Conservation (phyloP, 2,888 invertebrate genomes). For the Lamellibrachia columna region DNA sequence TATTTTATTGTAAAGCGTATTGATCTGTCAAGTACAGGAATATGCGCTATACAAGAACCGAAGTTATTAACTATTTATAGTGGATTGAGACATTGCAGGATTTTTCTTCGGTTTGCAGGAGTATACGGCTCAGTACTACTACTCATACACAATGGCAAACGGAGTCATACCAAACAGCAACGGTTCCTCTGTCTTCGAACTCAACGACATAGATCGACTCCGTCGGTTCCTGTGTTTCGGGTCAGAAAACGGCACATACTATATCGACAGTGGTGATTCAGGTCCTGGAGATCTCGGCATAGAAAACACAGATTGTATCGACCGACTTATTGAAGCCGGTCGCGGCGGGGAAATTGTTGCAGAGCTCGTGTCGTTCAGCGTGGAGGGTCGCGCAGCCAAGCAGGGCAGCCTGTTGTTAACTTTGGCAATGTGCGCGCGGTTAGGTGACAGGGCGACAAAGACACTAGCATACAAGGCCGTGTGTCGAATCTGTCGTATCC, state of each 20-base stretch:
- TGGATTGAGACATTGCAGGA: not conserved
- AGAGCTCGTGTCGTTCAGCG: slow-evolving; percentile 57
- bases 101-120: not conserved
- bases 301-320: slow-evolving; percentile 57
- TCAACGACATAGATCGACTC: slow-evolving; percentile 58
- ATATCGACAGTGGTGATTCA: slow-evolving; percentile 39
- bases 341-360: slow-evolving; percentile 58
- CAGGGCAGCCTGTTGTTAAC: slow-evolving; percentile 70
- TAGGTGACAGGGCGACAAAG: slow-evolving; percentile 65
- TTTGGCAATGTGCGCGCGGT: slow-evolving; percentile 72
- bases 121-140: not conserved
- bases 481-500: slow-evolving; percentile 71
- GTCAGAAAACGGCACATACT: slow-evolving; percentile 58
- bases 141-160: not conserved
- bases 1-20: too few species aligned
- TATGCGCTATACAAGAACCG: too few species aligned
- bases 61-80: not conserved
- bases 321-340: slow-evolving; percentile 56
- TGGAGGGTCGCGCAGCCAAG: slow-evolving; percentile 64
- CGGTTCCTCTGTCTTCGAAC: slow-evolving; percentile 59
- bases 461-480: slow-evolving; percentile 70
- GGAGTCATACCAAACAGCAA: slow-evolving; percentile 40
- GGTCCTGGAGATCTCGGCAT: slow-evolving; percentile 53
- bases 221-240: slow-evolving; percentile 64
- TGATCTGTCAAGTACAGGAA: too few species aligned